These are phyloP conservation scores for Epirrhoe tristata DNA, from an alignment of 2,888 invertebrate genomes.

Conservation along the genomic window DNA sequence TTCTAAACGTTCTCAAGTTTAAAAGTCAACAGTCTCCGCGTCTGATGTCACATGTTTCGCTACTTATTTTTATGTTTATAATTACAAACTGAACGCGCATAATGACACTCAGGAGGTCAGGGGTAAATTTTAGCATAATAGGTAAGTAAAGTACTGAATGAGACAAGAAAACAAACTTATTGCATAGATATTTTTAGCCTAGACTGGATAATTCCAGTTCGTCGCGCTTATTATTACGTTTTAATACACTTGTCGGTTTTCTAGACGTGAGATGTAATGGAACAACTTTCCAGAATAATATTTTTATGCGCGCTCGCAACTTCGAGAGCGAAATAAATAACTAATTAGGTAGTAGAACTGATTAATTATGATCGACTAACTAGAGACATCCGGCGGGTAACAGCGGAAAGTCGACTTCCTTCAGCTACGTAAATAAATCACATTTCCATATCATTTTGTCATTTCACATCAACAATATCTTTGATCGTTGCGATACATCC, in stretches of 20 bases:
- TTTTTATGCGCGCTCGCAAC: not conserved
- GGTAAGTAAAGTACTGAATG: slow-evolving; percentile 8
- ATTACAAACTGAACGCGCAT: not conserved
- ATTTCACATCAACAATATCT: not conserved
- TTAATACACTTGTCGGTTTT: not conserved
- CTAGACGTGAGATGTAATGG: not conserved
- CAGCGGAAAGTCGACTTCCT: slow-evolving; percentile 16
- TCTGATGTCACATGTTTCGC: slow-evolving; percentile 1
- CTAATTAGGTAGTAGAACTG: not conserved
- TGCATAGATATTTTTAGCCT: slow-evolving; percentile 7
- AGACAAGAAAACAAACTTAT: slow-evolving; percentile 21
- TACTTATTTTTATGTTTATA: slow-evolving; percentile 1
- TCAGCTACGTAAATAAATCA: slow-evolving; percentile 5
- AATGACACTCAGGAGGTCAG: slow-evolving; percentile 6
- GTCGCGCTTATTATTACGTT: slow-evolving; percentile 9
- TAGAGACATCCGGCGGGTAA: slow-evolving; percentile 12
- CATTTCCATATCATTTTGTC: slow-evolving; percentile 7
- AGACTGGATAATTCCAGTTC: slow-evolving; percentile 30
- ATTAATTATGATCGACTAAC: slow-evolving; percentile 9
- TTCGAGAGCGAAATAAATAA: not conserved
- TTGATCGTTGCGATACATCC: too few relatives aligned
- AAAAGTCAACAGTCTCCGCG: not conserved
- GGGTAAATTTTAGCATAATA: slow-evolving; percentile 13
- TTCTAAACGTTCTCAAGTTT: not conserved
- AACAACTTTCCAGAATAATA: not conserved